Base-by-base conservation (phyloP, 1,140 invertebrate genomes). In the Trichonephila clavipes region DNA sequence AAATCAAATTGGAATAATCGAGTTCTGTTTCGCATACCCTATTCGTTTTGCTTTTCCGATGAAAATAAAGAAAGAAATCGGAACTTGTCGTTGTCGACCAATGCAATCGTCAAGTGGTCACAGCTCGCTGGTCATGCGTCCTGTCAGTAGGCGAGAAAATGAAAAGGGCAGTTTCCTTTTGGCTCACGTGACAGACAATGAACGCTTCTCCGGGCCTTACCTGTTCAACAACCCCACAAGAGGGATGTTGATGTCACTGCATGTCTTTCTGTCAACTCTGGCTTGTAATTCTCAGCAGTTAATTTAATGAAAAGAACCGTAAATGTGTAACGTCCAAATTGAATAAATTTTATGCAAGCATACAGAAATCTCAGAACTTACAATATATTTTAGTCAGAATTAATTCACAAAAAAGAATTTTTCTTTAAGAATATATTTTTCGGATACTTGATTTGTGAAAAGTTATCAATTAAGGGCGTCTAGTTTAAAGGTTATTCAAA, bases 111-210 rank as follows among this genome's bases (percentile, higher is more conserved):
- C 16, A 28, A 34, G 10, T 16, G 28, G 72, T 77, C 72, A 40
- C 72, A 40, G 28, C 28, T 77, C 72, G 72, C 10, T 69, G 66
- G 7, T 77, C 34, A 4, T 34, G 28, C 72, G 18, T 40, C 69
- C 72, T 40, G 62, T 64, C 62, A 64, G 18, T 77, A 19, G 18
- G 72, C 51, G 72, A 34, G 28, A 34, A 77, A 40, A 18, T 40
- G 72, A 28, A 77, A 77, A 77, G 72, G 16, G 72, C 28, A 28
- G 72, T 34, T 77, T 77, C 72, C 34, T 24, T 77, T 77, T 34
- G 72, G 24, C 6, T 77, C 34, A 77, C 72, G 72, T 40, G 72
- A 77, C 72, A 40, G 12, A 2, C 5, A 28, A 12, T 77, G 72
- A 77, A 77, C 34, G 34, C 72, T 77, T 77, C 72, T 18, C 28